These are phyloP conservation scores for Oscheius sp. DNA, from an alignment of 2,888 invertebrate species.

Conservation along the genomic window DNA sequence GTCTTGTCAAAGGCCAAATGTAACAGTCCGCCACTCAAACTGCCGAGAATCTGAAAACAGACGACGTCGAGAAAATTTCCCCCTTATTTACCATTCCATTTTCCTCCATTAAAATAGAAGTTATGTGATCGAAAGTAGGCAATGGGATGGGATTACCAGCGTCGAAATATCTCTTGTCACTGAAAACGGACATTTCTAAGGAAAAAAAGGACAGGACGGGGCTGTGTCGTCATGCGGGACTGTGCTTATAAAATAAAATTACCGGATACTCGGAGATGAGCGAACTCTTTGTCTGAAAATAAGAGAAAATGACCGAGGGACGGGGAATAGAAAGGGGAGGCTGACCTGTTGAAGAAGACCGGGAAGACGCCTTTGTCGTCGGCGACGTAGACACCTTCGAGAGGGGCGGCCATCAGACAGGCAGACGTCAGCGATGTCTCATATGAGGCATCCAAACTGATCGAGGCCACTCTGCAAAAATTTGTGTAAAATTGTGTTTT, in stretches of 20 bases:
- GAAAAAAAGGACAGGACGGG: background rate
- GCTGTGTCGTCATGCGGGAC: conserved; percentile 13
- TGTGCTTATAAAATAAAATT: background rate
- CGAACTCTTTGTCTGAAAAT: conserved; percentile 16
- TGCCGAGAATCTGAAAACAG: conserved; percentile 53
- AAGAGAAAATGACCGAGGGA: no score
- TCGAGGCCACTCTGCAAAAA: conserved; percentile 49
- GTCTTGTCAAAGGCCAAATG: conserved; percentile 52
- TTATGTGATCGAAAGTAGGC: conserved; percentile 50
- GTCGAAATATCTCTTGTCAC: conserved; percentile 57
- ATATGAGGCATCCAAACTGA: conserved; percentile 52
- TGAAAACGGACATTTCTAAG: conserved; percentile 38
- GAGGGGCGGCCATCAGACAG: conserved; percentile 45
- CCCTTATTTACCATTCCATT: conserved; percentile 46
- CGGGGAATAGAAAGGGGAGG: background rate
- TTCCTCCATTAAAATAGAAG: conserved; percentile 49
- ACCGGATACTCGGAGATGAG: conserved; percentile 17
- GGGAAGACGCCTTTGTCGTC: conserved; percentile 54
- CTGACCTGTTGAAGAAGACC: conserved; percentile 52
- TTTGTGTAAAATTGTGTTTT: background rate
- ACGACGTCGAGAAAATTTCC: no score
- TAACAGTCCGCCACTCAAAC: conserved; percentile 52
- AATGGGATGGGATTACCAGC: conserved; percentile 49
- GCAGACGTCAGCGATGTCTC: conserved; percentile 52
- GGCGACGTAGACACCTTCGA: conserved; percentile 57